Evolutionary conservation across 2,888 invertebrate genomes (phyloP), one percentile per base, ranked within the genome.

Genomic region (Ichneumon xanthorius): DNA sequence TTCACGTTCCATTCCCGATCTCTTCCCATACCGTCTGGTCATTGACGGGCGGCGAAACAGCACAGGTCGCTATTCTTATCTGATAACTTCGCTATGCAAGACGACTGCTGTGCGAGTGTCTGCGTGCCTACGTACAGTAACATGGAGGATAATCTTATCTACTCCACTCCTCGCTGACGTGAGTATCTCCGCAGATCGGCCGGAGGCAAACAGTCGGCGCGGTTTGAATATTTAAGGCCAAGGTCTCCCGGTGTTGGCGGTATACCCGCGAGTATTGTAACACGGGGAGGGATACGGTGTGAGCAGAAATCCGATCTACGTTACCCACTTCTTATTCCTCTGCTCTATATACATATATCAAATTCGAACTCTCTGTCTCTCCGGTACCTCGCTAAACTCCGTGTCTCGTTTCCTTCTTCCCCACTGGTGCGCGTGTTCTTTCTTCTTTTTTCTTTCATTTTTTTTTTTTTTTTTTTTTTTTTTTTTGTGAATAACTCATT

Each of bases 221-320:
- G 85, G 85, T 80, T 85, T 85, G 85, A 85, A 85, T 85, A 85
- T 82, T 85, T 85, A 85, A 82, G 76, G 72, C 67, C 82, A 79
- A 75, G 61, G 70, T 70, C 67, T 48, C 33, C 70, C 58, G 68
- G 37, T 22, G 37, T 79, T 58, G 19, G 50, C 53, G 40, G 45
- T 16, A 58, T n/a, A 63, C 53, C 78, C 81, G 26, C 6, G 65
- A 68, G 75, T 73, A 78, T 65, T 79, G 81, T 85, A 78, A 63
- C 70, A 65, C 61, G 45, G 4, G 14, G 80, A 71, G 50, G 53
- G 16, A 58, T 11, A 37, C 73, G 53, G 50, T 30, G 33, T 65
- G 71, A 65, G 50, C 48, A 71, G 65, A 82, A 85, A 85, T 85
- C 82, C 72, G 76, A 85, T 85, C 85, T 85, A 72, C 85, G 72